A percentile compares a stretch with the other conserved stretches of the same genome.
These are phyloP conservation scores for Diplogasteroides magnus DNA, from an alignment of 1,140 invertebrate genomes.

Conservation along the genomic window DNA sequence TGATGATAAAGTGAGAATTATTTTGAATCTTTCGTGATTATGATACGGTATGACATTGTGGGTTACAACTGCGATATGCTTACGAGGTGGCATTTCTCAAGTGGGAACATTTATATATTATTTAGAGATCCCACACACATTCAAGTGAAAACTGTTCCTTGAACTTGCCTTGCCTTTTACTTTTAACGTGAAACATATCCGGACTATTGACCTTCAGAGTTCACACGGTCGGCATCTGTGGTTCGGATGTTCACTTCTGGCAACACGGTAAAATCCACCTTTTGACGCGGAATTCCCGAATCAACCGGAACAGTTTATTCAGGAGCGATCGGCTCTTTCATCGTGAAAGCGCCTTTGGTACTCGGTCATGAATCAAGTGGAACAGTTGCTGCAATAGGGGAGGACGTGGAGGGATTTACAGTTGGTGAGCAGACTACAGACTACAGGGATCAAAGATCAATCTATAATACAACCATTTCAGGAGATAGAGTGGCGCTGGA, in stretches of 20 bases:
- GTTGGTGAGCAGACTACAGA: too few relatives aligned
- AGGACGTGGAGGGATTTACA: constrained; percentile 69
- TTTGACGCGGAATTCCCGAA: too few relatives aligned
- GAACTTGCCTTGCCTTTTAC: background rate
- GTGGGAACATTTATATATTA: too few relatives aligned
- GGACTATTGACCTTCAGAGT: constrained; percentile 61
- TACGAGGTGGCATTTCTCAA: too few relatives aligned
- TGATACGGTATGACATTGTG: too few relatives aligned
- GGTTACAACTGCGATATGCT: too few relatives aligned
- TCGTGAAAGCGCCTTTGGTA: constrained; percentile 74
- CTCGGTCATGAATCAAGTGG: constrained; percentile 81
- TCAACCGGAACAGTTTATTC: too few relatives aligned
- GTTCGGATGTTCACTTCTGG: constrained; percentile 88
- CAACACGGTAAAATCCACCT: constrained; percentile 59
- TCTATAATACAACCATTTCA: too few relatives aligned
- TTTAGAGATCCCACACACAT: too few relatives aligned
- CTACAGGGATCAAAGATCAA: too few relatives aligned
- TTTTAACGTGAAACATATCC: background rate
- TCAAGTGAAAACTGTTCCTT: background rate
- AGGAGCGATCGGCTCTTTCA: constrained; percentile 73
- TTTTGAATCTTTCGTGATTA: too few relatives aligned
- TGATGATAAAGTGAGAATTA: constrained; percentile 14
- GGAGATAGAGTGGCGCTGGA: constrained; percentile 82
- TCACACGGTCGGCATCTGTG: constrained; percentile 87
- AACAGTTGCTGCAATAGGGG: constrained; percentile 67